Conservation (phyloP, 2,113 vertebrate species). For the Thermophis baileyi region DNA sequence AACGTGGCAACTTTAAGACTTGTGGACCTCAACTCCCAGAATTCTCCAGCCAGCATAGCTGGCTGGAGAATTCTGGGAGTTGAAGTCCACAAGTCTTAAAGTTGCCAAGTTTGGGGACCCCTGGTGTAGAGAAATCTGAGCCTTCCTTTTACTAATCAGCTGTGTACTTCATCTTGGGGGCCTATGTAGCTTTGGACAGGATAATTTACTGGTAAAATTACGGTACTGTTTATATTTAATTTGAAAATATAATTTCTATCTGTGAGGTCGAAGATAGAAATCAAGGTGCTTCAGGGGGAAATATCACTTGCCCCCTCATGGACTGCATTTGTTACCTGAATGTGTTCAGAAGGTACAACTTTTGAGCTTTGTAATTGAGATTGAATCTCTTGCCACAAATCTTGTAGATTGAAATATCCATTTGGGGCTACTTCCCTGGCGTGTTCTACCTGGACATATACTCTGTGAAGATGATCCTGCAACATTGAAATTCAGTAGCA, state of each 20-base stretch:
- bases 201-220: neutral
- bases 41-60: too few species aligned
- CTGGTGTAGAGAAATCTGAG: neutral
- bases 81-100: too few species aligned
- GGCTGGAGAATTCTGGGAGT: too few species aligned
- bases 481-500: neutral
- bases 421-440: neutral
- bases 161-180: neutral
- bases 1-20: too few species aligned
- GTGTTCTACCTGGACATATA: neutral
- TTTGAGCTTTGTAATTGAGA: neutral
- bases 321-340: neutral
- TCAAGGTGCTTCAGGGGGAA: neutral
- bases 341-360: neutral
- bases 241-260: neutral
- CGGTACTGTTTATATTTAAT: neutral
- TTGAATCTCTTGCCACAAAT: neutral
- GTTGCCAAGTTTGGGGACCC: too few species aligned
- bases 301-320: neutral
- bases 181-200: too few species aligned
- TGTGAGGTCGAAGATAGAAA: neutral
- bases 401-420: neutral
- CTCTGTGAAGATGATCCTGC: neutral
- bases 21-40: too few species aligned
- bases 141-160: neutral